phyloP scores from a whole-genome alignment of 1,140 invertebrate species.

The Hypothenemus hampei region DNA sequence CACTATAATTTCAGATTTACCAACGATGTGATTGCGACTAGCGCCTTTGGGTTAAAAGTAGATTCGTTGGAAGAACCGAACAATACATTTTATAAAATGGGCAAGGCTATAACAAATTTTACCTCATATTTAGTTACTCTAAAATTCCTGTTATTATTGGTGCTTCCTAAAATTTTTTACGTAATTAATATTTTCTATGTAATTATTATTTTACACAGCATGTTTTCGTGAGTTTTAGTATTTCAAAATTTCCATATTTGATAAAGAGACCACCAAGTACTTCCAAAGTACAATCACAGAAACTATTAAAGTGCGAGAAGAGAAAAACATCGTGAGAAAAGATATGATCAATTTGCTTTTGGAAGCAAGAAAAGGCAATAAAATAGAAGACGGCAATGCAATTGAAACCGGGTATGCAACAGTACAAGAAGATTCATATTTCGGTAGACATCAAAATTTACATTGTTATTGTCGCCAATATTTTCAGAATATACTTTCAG shows the following conservation, averaged over 20 bases:
- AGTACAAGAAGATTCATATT: too few species aligned
- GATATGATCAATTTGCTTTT: slow-evolving; percentile 48
- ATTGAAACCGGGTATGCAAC: slow-evolving; percentile 44
- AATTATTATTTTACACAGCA: background rate
- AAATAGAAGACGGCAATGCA: slow-evolving; percentile 24
- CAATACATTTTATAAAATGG: slow-evolving; percentile 43
- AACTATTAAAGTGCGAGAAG: too few species aligned
- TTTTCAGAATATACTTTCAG: slow-evolving; percentile 1
- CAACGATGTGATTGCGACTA: slow-evolving; percentile 45
- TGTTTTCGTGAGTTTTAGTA: slow-evolving; percentile 4
- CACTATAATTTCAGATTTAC: slow-evolving; percentile 33
- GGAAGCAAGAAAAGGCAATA: slow-evolving; percentile 44
- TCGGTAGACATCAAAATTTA: background rate
- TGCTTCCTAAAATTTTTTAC: background rate
- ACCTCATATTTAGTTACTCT: background rate
- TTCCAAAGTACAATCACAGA: slow-evolving; percentile 37
- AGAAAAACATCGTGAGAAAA: too few species aligned
- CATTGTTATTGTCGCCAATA: background rate
- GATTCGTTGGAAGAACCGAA: slow-evolving; percentile 42
- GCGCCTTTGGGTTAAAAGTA: slow-evolving; percentile 44
- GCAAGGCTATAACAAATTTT: slow-evolving; percentile 33
- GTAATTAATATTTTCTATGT: background rate
- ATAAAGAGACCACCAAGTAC: slow-evolving; percentile 25
- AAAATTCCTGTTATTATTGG: background rate
- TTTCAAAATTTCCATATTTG: slow-evolving; percentile 11